These are phyloP conservation scores for Spea multiplicata DNA, from an alignment of 2,113 vertebrate genomes.

Conservation along the genomic window DNA sequence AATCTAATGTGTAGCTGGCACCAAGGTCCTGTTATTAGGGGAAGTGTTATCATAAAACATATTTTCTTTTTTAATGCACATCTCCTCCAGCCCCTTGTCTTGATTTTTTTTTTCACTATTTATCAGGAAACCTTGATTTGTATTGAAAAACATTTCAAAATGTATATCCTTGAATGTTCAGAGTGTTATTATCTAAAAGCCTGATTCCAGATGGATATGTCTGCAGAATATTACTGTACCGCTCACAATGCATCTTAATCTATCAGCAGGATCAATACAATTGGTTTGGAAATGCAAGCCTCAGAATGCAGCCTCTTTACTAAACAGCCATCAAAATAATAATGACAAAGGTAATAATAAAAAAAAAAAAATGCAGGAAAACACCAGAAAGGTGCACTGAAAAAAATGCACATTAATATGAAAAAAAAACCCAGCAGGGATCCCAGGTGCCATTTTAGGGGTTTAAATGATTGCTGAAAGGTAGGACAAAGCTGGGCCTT, in stretches of 20 bases:
- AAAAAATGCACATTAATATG: neutral
- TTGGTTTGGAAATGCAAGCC: constrained; percentile 3
- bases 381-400: neutral
- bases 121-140: constrained; percentile 9
- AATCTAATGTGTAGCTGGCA: neutral
- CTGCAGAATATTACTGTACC: neutral
- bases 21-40: neutral
- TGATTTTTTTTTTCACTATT: constrained; percentile 2
- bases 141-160: constrained; percentile 18
- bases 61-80: neutral
- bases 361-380: neutral
- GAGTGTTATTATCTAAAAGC: constrained; percentile 16
- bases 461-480: neutral
- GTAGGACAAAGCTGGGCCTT: neutral
- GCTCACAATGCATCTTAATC: constrained; percentile 15
- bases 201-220: neutral
- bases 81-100: neutral
- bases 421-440: neutral
- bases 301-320: neutral
- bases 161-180: constrained; percentile 8
- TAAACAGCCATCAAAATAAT: neutral
- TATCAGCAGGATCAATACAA: constrained; percentile 27
- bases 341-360: too few relatives aligned
- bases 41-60: neutral
- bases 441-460: neutral